These are phyloP conservation scores for Meloe dianella DNA, from an alignment of 2,888 invertebrate species.

Conservation along the genomic window DNA sequence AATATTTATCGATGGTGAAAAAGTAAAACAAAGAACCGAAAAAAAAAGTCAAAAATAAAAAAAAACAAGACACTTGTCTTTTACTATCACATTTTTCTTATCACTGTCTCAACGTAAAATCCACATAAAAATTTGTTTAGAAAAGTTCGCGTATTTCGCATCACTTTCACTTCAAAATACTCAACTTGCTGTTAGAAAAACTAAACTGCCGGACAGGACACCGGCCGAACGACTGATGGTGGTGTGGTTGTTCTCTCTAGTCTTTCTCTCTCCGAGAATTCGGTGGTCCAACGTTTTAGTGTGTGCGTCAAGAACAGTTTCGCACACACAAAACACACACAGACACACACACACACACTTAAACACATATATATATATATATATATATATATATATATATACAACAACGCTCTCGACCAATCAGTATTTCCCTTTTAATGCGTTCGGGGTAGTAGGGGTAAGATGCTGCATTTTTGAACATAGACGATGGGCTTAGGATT, in stretches of 20 bases:
- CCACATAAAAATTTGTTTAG: constrained; percentile 34
- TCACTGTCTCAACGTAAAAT: constrained; percentile 44
- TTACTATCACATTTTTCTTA: constrained; percentile 59
- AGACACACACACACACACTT: constrained; percentile 49
- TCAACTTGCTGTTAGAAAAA: constrained; percentile 4
- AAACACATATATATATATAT: not conserved
- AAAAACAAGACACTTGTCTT: constrained; percentile 55
- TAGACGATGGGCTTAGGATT: constrained; percentile 16
- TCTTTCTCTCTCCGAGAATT: constrained; percentile 50
- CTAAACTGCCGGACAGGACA: constrained; percentile 47
- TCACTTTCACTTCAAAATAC: constrained; percentile 40
- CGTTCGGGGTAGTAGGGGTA: constrained; percentile 55
- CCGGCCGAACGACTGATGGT: constrained; percentile 45
- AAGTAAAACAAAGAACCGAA: constrained; percentile 37
- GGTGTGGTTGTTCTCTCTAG: constrained; percentile 32
- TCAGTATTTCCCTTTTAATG: constrained; percentile 55
- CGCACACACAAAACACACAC: constrained; percentile 56
- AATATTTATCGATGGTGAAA: constrained; percentile 16
- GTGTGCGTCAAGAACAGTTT: constrained; percentile 51
- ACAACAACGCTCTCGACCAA: constrained; percentile 50
- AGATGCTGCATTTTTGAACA: constrained; percentile 57
- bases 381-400: too few species aligned
- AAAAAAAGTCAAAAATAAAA: constrained; percentile 54
- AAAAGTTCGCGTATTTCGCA: constrained; percentile 34
- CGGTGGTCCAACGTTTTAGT: constrained; percentile 48